Evolutionary conservation across 2,113 vertebrate species (phyloP).

Genomic region (Himantopus leucocephalus): DNA sequence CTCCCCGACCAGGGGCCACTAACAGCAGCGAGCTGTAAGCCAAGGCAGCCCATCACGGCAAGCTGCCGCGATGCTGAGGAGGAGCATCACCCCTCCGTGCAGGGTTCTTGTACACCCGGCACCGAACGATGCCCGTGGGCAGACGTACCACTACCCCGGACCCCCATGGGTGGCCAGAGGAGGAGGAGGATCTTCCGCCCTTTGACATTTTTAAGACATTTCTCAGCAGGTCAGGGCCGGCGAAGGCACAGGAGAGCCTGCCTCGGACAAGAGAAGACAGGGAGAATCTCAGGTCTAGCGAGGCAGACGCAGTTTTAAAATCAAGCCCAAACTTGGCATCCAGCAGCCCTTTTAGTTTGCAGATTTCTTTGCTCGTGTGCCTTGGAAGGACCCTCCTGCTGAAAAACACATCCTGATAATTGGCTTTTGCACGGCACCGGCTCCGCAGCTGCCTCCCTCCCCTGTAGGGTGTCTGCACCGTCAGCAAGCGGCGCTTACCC

Average conservation of each 20-base stretch:
- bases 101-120: background rate
- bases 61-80: background rate
- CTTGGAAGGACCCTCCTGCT: background rate
- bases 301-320: background rate
- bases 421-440: background rate
- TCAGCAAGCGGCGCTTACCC: constrained; percentile 19
- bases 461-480: background rate
- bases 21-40: background rate
- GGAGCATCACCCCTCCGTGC: background rate
- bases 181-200: background rate
- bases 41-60: background rate
- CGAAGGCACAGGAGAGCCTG: background rate
- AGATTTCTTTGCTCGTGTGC: background rate
- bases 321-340: background rate
- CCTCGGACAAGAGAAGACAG: background rate
- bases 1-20: too few relatives aligned
- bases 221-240: background rate
- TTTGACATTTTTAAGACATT: background rate
- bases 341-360: background rate
- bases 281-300: background rate
- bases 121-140: accelerated
- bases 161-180: background rate
- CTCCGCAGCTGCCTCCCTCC: background rate
- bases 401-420: background rate
- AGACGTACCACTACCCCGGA: accelerated